Base-by-base conservation (phyloP, 2,888 invertebrate genomes). In the Lomographa bimaculata region DNA sequence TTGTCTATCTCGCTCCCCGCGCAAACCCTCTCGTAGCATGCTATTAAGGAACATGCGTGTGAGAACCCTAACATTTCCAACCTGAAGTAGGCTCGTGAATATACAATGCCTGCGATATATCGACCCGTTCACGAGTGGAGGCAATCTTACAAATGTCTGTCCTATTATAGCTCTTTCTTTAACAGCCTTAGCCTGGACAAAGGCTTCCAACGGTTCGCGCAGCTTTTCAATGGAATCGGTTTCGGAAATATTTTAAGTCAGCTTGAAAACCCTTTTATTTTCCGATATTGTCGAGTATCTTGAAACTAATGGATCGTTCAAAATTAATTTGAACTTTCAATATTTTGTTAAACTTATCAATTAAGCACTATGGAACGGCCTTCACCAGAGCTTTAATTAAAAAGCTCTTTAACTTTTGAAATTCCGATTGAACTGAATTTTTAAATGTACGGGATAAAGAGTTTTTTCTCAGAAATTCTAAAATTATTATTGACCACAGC, bases 81-180 rank as follows among this genome's bases (percentile, higher is more conserved):
- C 65, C 70, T 69, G 73, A 73, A 78, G 74, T 74, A 76, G 75
- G 70, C 74, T 61, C 60, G 64, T 76, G 79, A 80, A 81, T 83
- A 76, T 71, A 81, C 77, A 79, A 81, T 81, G 77, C 61, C 65
- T 60, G 65, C 66, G 64, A 71, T 64, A 64, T 70, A 74, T 69
- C 71, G 73, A 74, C 71, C 69, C 55, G 60, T 50, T 48, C 58
- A 58, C 64, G 57, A 65, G 59, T 69, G 54, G 55, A 64, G 65
- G 66, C 71, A 71, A 72, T 72, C 74, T 73, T 71, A 73, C 68
- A 71, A 70, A 70, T 71, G 68, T 62, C 57, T 66, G 60, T 59
- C 57, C 59, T 65, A 63, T 71, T 69, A 71, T 57, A 68, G 64
- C 56, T 64, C 56, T 65, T 67, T 68, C 70, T 70, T 66, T 66